Conservation (phyloP, 1,140 invertebrate genomes). For the Brachionus asplanchnoidis region DNA sequence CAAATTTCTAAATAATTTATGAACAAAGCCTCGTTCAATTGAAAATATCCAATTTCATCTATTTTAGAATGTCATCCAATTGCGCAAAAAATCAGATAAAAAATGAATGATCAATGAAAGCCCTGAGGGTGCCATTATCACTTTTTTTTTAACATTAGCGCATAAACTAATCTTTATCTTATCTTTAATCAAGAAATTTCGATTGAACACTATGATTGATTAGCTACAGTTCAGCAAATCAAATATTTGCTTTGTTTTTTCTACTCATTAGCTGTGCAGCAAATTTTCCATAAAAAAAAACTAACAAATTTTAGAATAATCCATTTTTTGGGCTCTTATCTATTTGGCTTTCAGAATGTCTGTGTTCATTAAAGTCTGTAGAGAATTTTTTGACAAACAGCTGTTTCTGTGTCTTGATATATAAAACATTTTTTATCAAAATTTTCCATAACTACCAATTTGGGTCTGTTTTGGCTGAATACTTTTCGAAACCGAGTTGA, state of each 20-base stretch:
- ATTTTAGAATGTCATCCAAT: neutral
- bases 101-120: neutral
- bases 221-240: slow-evolving; percentile 5
- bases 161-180: neutral
- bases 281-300: neutral
- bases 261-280: neutral
- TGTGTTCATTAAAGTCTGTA: neutral
- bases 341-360: neutral
- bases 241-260: neutral
- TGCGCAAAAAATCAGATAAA: neutral
- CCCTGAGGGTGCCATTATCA: slow-evolving; percentile 10
- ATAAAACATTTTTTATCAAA: neutral
- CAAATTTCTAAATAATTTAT: neutral
- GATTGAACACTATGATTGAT: slow-evolving; percentile 15
- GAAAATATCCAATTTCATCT: neutral
- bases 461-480: neutral
- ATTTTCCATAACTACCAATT: neutral
- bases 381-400: slow-evolving; percentile 21
- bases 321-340: neutral
- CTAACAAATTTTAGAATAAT: neutral
- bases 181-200: neutral
- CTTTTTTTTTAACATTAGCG: neutral
- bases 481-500: neutral
- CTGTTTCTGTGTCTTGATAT: neutral
- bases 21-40: neutral